phyloP scores from a whole-genome alignment of 2,113 vertebrate species.

The Oceanites oceanicus region DNA sequence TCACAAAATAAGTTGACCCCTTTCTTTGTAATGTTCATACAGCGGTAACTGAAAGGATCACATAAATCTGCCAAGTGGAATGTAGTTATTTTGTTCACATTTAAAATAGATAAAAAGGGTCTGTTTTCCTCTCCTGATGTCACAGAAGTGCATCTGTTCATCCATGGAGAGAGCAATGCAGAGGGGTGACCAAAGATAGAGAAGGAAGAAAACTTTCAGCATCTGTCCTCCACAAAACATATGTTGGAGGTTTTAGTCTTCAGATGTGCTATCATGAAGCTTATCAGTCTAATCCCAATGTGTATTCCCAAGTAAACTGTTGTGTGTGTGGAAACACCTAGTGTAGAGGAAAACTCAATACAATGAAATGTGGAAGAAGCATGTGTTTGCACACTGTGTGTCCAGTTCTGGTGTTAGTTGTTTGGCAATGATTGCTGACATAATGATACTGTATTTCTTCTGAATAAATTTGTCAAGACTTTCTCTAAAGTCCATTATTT shows the following conservation, averaged over 20 bases:
- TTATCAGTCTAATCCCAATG: neutral
- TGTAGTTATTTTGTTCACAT: neutral
- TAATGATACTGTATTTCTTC: neutral
- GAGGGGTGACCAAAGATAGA: neutral
- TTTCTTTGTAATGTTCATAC: neutral
- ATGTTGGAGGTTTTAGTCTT: neutral
- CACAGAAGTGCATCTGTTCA: neutral
- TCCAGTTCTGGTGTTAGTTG: neutral
- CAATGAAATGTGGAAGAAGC: neutral
- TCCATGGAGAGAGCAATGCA: neutral
- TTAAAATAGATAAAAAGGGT: neutral
- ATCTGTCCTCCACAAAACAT: neutral
- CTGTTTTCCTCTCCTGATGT: neutral
- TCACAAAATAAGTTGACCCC: neutral
- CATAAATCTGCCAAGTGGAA: neutral
- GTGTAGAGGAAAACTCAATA: fast-evolving
- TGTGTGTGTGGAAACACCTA: neutral
- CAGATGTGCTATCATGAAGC: neutral
- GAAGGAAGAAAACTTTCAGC: neutral
- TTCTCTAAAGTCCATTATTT: neutral
- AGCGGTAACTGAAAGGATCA: neutral
- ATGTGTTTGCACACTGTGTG: neutral
- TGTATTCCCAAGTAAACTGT: neutral
- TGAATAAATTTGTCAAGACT: neutral
- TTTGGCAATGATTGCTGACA: neutral